Base-by-base conservation (phyloP, 2,113 vertebrate genomes). In the Panthera leo region DNA sequence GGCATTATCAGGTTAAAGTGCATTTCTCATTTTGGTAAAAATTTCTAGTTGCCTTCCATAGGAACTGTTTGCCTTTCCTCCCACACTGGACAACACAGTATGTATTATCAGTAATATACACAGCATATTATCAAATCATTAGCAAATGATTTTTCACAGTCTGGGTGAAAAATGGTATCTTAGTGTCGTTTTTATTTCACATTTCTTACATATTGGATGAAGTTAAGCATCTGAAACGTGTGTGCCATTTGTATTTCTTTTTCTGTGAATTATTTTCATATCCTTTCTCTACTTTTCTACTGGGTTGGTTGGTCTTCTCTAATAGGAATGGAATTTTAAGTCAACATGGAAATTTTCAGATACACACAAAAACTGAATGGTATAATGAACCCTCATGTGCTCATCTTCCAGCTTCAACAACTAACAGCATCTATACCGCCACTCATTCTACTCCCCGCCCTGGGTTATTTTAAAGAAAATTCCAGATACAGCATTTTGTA, bases 1-100 rank as follows among this genome's bases (percentile, higher is more conserved):
- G 68, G 45, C 48, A n/a, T 75, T n/a, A 55, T 29, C 31, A 25
- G 25, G 21, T 87, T 61, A 53, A 48, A 82, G 34, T 45, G 51
- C 63, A 71, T 87, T 75, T 86, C 91, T 95, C 55, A n/a, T 90
- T 94, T 86, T 53, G 29, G 73, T 85, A 92, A 73, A 73, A 87
- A 42, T 78, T 67, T 83, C 75, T 31, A 18, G 1, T 58, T 88
- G 51, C 87, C 15, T 89, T 87, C 36, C 9, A 14, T 12, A 65
- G 29, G n/a, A 83, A 73, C 31, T 11, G 4, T 42, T 58, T 55
- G 9, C 42, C 75, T 92, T 75, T 55, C 45, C 6, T 68, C 36
- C 23, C n/a, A 93, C 48, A 55, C 25, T 86, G 31, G 34, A 61
- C 48, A 45, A 25, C 11, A 48, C 18, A 42, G 2, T 11, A 3